phyloP scores from a whole-genome alignment of 2,113 vertebrate species.

The Hemiprocne comata region DNA sequence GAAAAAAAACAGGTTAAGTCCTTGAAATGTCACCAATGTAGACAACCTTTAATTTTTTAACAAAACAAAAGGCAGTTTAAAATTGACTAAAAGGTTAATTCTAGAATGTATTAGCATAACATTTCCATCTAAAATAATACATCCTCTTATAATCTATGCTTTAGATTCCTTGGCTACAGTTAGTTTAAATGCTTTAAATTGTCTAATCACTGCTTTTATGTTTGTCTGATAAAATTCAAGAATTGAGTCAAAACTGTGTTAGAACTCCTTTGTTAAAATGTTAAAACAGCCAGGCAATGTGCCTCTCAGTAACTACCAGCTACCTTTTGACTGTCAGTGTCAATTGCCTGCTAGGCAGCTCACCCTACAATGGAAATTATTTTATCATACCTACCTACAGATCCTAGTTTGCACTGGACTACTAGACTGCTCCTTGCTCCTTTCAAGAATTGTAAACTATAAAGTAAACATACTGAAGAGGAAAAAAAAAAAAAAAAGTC shows the following conservation, averaged over 20 bases:
- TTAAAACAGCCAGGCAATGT: neutral
- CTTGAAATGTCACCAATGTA: conserved; percentile 26
- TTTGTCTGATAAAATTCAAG: neutral
- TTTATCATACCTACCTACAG: neutral
- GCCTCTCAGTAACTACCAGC: neutral
- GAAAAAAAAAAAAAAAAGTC: neutral
- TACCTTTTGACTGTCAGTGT: neutral
- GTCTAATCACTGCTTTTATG: conserved; percentile 4
- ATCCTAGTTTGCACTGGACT: conserved; percentile 19
- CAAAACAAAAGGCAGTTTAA: conserved; percentile 15
- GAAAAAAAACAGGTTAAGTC: neutral
- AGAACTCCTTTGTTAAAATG: neutral
- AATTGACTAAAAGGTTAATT: conserved; percentile 51
- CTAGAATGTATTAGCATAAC: conserved; percentile 45
- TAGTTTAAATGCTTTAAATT: conserved; percentile 11
- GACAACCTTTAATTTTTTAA: conserved; percentile 43
- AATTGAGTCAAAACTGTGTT: neutral
- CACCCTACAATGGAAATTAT: conserved; percentile 13
- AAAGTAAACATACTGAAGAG: neutral
- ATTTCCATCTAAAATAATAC: conserved; percentile 36
- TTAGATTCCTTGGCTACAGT: neutral
- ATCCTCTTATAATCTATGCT: neutral
- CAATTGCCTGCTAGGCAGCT: neutral
- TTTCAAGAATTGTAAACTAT: conserved; percentile 44
- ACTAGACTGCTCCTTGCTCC: conserved; percentile 25